Evolutionary conservation across 2,797 vertebrate genomes (phyloP).

Genomic region (Pelodytes ibericus): DNA sequence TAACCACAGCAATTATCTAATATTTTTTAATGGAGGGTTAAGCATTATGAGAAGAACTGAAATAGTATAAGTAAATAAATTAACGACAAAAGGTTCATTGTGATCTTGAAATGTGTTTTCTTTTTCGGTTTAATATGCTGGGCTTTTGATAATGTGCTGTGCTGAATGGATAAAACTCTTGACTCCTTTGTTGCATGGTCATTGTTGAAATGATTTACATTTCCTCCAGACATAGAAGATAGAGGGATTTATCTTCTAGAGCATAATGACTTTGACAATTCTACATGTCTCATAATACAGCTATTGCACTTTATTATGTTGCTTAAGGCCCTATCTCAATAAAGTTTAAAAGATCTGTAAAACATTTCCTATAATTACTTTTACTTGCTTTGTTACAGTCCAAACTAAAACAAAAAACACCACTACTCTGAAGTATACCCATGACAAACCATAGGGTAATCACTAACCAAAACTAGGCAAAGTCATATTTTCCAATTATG

Average conservation of each 20-base stretch:
- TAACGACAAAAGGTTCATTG: too few relatives aligned
- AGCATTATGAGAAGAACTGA: too few relatives aligned
- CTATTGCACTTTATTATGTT: slow-evolving; percentile 13
- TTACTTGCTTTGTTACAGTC: background rate
- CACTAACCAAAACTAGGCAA: too few relatives aligned
- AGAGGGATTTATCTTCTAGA: slow-evolving; percentile 46
- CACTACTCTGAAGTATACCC: background rate
- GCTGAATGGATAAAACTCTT: background rate
- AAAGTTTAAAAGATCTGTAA: slow-evolving; percentile 17
- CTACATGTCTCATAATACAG: slow-evolving; percentile 33
- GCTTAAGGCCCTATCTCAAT: slow-evolving; percentile 5
- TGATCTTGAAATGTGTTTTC: slow-evolving; percentile 11
- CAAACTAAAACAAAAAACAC: background rate
- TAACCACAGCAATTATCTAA: too few relatives aligned
- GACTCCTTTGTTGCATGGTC: slow-evolving; percentile 28
- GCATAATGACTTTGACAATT: slow-evolving; percentile 38
- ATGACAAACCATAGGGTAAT: background rate
- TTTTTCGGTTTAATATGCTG: background rate
- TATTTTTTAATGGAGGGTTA: too few relatives aligned
- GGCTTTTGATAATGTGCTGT: slow-evolving; percentile 1
- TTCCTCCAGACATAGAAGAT: slow-evolving; percentile 37
- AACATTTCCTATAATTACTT: background rate
- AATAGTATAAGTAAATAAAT: too few relatives aligned
- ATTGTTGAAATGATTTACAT: slow-evolving; percentile 36
- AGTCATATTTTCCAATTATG: too few relatives aligned